Base-by-base conservation (phyloP, 2,113 vertebrate species). In the Motacilla alba region DNA sequence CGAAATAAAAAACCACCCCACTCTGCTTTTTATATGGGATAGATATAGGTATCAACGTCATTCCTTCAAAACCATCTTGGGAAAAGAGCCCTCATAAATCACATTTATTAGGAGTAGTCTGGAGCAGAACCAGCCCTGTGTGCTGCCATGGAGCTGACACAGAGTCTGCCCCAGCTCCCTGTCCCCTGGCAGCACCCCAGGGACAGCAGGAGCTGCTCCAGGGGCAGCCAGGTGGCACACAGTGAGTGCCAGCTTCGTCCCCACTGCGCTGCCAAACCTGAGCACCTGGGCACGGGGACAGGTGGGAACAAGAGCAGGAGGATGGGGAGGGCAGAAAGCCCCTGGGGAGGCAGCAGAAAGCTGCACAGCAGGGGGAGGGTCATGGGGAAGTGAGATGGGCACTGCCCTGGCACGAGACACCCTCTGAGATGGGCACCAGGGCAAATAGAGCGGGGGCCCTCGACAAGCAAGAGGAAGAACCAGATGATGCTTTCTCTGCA, bases 181-280 rank as follows among this genome's bases (percentile, higher is more conserved):
- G 4, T 73, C 11, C 67, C 55, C 15, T 50, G 59, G 89, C 86
- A 89, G 50, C 73, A 47, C n/a, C 50, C 59, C 63, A 52, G 64
- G 53, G 26, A 47, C 53, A 20, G 33, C 31, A 14, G 27, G 3
- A 59, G 21, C 56, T 11, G 17, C 53, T 6, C 26, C 63, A 19
- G 59, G 1, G 28, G 28, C 87, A 66, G 55, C 15, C 13, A 30
- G 59, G 60, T 19, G 81, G 64, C 35, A n/a, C 22, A 33, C 11
- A 46, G 72, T 4, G 9, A 47, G 69, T 2, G 6, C n/a, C 20
- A 2, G 13, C 3, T 9, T 7, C 52, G 55, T 59, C 14, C 43
- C 39, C 56, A 3, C 2, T 0, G 2, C 16, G 7, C 63, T 66
- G 63, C 63, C 72, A 39, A 23, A 15, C 33, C 22, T 2, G 7